Conservation (phyloP, 2,888 invertebrate genomes). For the Drosophila neonasuta region DNA sequence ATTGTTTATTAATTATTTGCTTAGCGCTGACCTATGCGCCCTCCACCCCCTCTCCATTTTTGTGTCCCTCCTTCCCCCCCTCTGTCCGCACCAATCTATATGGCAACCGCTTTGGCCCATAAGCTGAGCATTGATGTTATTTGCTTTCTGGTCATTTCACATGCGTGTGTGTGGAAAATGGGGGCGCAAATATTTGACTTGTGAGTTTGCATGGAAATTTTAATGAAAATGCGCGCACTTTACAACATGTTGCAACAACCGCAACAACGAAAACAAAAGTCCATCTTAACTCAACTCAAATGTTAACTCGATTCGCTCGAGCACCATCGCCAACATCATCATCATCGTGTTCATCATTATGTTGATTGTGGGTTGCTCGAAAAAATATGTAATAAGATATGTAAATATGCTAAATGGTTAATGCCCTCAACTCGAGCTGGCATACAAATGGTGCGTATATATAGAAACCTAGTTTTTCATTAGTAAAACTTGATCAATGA, state of each 20-base stretch:
- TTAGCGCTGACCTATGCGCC: slow-evolving; percentile 39
- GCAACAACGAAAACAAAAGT: slow-evolving; percentile 25
- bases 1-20: slow-evolving; percentile 72
- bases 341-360: neutral
- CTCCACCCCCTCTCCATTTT: neutral
- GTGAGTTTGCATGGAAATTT: slow-evolving; percentile 40
- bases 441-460: neutral
- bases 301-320: slow-evolving; percentile 6
- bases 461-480: no score
- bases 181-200: slow-evolving; percentile 43
- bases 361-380: neutral
- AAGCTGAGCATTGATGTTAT: slow-evolving; percentile 26
- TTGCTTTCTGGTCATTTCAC: slow-evolving; percentile 27
- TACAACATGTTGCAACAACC: slow-evolving; percentile 39
- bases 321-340: slow-evolving; percentile 4
- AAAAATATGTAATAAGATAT: neutral
- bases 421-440: neutral
- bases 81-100: neutral
- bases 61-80: neutral
- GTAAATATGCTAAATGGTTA: neutral
- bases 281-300: slow-evolving; percentile 21
- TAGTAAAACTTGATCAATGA: no score
- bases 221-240: slow-evolving; percentile 19
- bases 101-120: slow-evolving; percentile 10
- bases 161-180: neutral